Evolutionary conservation across 2,113 vertebrate species (phyloP).

Genomic region (Syngnathus floridae): DNA sequence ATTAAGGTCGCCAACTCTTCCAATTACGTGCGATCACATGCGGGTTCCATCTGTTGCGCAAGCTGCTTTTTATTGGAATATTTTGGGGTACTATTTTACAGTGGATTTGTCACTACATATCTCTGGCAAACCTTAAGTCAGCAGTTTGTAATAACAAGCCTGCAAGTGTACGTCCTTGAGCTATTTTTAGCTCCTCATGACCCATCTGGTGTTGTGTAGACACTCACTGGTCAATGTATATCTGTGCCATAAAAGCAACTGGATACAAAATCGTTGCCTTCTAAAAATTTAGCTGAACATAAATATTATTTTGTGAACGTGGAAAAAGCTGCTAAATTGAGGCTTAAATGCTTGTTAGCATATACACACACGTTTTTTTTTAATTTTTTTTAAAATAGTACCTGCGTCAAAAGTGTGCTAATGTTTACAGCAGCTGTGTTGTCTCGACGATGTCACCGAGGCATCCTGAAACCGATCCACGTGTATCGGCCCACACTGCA

Average conservation of each 20-base stretch:
- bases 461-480: conserved; percentile 33
- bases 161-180: background rate
- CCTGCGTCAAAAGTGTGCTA: background rate
- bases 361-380: background rate
- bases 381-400: background rate
- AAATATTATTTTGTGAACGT: too few species aligned
- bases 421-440: conserved; percentile 34
- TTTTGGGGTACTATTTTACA: background rate
- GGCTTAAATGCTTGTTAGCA: background rate
- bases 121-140: background rate
- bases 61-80: conserved; percentile 12
- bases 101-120: background rate
- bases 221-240: background rate
- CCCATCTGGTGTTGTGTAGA: background rate
- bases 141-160: background rate
- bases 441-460: conserved; percentile 29
- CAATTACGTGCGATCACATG: conserved; percentile 42
- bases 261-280: background rate
- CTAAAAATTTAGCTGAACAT: too few species aligned
- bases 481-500: conserved; percentile 38
- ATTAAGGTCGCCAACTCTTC: conserved; percentile 20
- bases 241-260: background rate
- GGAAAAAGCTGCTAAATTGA: background rate
- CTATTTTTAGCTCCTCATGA: background rate
- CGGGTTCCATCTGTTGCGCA: conserved; percentile 33